Evolutionary conservation across 1,140 invertebrate genomes (phyloP).

Genomic region (Cotesia glomerata): DNA sequence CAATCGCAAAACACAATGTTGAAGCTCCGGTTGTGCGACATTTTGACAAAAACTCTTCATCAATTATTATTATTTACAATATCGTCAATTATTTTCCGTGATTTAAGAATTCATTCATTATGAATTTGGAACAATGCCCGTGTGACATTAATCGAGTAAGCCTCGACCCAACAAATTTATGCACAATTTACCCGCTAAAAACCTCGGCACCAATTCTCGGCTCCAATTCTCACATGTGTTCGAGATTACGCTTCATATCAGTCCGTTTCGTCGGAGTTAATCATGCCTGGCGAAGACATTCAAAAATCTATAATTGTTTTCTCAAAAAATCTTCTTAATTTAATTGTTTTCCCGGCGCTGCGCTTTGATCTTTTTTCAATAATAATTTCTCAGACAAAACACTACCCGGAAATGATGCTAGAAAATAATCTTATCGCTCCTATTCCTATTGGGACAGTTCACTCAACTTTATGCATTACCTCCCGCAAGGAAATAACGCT

Average conservation of each 20-base stretch:
- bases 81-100: neutral
- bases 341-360: no score
- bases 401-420: neutral
- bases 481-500: conserved; percentile 31
- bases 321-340: no score
- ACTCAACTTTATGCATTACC: conserved; percentile 36
- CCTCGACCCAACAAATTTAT: conserved; percentile 20
- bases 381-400: no score
- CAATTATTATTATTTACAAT: neutral
- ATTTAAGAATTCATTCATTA: conserved; percentile 35
- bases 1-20: no score
- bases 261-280: no score
- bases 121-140: conserved; percentile 35
- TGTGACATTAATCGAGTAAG: conserved; percentile 26
- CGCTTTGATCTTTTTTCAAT: no score
- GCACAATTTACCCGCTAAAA: conserved; percentile 29
- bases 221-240: conserved; percentile 20
- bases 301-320: no score
- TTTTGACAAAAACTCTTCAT: neutral
- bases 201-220: conserved; percentile 35
- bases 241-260: neutral
- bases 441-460: conserved; percentile 31
- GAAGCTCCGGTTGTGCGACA: no score
- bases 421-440: conserved; percentile 9
- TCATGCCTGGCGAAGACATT: no score